Percentiles rank a stretch among this genome's conserved stretches.
Conservation (phyloP, 2,797 vertebrate species). For the Xerus rutilus region DNA sequence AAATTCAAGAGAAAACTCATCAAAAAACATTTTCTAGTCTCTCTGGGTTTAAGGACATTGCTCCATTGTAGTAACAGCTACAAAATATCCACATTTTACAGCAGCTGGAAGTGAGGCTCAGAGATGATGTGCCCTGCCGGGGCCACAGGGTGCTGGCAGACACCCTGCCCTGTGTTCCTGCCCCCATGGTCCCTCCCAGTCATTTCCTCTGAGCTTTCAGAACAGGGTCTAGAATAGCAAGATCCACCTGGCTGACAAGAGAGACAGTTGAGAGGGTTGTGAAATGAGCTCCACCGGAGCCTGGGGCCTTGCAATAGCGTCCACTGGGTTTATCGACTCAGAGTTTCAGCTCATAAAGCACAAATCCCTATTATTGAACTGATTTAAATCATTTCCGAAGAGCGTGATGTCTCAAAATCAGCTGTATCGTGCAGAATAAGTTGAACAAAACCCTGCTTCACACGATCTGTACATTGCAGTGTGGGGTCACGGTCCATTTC, state of each 20-base stretch:
- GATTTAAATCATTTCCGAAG: constrained; percentile 65
- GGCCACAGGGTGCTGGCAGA: background rate
- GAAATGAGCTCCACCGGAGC: constrained; percentile 34
- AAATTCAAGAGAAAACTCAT: constrained; percentile 22
- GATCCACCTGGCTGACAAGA: background rate
- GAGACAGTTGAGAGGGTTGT: background rate
- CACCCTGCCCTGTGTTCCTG: background rate
- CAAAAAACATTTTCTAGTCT: background rate
- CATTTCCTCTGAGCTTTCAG: background rate
- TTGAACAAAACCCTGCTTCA: constrained; percentile 14
- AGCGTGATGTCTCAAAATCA: constrained; percentile 46
- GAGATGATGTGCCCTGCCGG: background rate
- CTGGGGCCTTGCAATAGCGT: constrained; percentile 28
- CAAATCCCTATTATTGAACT: constrained; percentile 55
- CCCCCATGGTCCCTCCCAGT: background rate
- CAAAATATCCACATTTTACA: background rate
- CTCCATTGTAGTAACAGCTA: background rate
- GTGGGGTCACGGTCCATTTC: constrained; percentile 64
- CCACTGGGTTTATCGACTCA: constrained; percentile 64
- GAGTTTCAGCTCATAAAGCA: constrained; percentile 74
- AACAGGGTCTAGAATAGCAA: background rate
- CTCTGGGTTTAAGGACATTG: background rate
- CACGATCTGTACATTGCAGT: background rate
- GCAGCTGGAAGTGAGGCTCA: background rate
- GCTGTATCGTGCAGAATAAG: constrained; percentile 18